Percentiles rank a stretch among this genome's conserved stretches.
These are phyloP conservation scores for Didymodactylos carnosus DNA, from an alignment of 2,888 invertebrate species.

Conservation along the genomic window DNA sequence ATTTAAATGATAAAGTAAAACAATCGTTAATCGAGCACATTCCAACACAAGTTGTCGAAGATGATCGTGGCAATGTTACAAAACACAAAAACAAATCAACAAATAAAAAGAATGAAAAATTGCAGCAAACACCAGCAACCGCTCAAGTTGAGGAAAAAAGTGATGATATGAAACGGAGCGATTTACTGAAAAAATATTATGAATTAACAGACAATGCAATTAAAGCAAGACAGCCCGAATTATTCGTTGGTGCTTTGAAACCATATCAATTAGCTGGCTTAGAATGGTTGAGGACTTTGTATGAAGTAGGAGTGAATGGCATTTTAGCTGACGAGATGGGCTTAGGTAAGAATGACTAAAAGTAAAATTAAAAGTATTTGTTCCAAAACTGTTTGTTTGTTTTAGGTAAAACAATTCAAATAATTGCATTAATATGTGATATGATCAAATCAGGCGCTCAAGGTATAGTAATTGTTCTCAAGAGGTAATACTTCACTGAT, in stretches of 20 bases:
- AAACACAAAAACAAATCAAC: neutral
- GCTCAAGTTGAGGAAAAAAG: too few species aligned
- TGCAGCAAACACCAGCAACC: neutral
- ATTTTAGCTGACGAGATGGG: conserved; percentile 15
- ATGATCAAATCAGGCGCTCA: conserved; percentile 35
- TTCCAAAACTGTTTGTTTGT: neutral
- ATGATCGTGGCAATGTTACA: too few species aligned
- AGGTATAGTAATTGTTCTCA: too few species aligned
- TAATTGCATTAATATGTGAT: conserved; percentile 82
- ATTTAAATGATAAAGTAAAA: neutral
- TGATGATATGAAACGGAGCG: neutral
- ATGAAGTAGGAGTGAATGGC: conserved; percentile 85
- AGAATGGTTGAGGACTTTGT: conserved; percentile 84
- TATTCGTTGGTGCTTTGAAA: neutral
- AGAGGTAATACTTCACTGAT: too few species aligned
- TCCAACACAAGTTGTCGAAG: too few species aligned
- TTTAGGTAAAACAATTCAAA: conserved; percentile 44
- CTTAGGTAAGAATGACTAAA: neutral
- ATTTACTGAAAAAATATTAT: neutral
- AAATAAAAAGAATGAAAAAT: neutral
- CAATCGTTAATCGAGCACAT: neutral
- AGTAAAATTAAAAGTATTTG: neutral
- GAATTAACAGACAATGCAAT: neutral
- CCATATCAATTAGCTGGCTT: conserved; percentile 63
- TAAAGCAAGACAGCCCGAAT: neutral